These are phyloP conservation scores for Phyllopteryx taeniolatus DNA, from an alignment of 2,113 vertebrate species.

Conservation along the genomic window DNA sequence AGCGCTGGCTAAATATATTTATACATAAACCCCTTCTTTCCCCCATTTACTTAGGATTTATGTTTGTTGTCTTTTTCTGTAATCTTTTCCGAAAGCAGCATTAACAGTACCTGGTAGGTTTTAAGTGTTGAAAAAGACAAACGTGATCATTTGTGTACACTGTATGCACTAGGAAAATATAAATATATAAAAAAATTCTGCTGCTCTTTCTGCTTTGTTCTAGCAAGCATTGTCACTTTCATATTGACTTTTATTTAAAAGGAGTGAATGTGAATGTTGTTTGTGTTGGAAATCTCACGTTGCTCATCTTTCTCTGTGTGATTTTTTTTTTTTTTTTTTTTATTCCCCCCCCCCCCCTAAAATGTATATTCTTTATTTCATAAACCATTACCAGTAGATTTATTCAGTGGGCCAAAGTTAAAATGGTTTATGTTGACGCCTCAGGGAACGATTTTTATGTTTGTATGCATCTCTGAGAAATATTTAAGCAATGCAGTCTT, in stretches of 20 bases:
- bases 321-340: conserved; percentile 1
- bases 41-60: background rate
- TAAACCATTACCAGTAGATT: background rate
- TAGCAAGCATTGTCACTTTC: background rate
- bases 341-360: too few species aligned
- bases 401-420: conserved; percentile 11
- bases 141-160: too few species aligned
- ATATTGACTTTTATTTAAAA: background rate
- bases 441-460: conserved; percentile 52
- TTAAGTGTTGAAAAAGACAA: conserved; percentile 9
- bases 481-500: conserved; percentile 8
- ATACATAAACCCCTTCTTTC: background rate
- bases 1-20: background rate
- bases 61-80: background rate
- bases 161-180: conserved; percentile 54
- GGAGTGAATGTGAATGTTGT: background rate
- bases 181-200: background rate
- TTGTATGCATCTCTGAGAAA: conserved; percentile 1
- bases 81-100: background rate
- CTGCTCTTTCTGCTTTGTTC: background rate
- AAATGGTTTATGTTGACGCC: conserved; percentile 19
- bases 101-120: background rate
- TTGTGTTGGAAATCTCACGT: background rate
- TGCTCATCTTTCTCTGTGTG: conserved; percentile 2
- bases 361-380: background rate